Conservation (phyloP, 2,888 invertebrate species). For the Ectemnius cavifrons region DNA sequence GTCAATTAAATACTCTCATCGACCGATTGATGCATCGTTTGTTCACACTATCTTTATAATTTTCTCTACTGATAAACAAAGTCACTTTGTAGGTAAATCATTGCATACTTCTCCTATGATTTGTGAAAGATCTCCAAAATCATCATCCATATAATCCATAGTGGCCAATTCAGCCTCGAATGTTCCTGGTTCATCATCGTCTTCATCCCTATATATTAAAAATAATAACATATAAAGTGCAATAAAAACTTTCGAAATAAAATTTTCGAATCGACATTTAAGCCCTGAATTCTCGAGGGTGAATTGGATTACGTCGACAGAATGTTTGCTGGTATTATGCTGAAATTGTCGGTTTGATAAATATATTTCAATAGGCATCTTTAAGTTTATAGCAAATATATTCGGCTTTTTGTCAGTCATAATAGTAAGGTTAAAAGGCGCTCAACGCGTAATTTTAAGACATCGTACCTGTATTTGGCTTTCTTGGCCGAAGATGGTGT, state of each 20-base stretch:
- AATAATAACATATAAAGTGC: neutral
- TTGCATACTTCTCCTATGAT: conserved; percentile 78
- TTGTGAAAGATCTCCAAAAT: conserved; percentile 79
- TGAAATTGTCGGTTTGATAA: neutral
- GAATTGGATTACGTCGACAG: neutral
- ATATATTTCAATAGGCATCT: neutral
- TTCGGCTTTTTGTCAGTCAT: neutral
- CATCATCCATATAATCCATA: conserved; percentile 84
- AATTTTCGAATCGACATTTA: neutral
- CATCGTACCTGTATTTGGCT: conserved; percentile 44
- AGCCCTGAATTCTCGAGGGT: neutral
- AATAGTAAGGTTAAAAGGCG: conserved; percentile 34
- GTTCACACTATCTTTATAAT: no score
- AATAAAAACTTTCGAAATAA: neutral
- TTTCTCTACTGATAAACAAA: no score
- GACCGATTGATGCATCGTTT: no score
- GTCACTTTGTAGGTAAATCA: no score
- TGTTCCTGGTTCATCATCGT: conserved; percentile 82
- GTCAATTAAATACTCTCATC: no score
- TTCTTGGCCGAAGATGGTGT: conserved; percentile 36
- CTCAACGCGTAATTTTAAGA: neutral
- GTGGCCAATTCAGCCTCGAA: conserved; percentile 86
- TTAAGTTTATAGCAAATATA: neutral
- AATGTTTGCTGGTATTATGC: neutral
- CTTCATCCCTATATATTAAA: conserved; percentile 68